Evolutionary conservation across 2,797 vertebrate species (phyloP), one percentile per base, ranked within the genome.

Genomic region (Sebastes umbrosus): DNA sequence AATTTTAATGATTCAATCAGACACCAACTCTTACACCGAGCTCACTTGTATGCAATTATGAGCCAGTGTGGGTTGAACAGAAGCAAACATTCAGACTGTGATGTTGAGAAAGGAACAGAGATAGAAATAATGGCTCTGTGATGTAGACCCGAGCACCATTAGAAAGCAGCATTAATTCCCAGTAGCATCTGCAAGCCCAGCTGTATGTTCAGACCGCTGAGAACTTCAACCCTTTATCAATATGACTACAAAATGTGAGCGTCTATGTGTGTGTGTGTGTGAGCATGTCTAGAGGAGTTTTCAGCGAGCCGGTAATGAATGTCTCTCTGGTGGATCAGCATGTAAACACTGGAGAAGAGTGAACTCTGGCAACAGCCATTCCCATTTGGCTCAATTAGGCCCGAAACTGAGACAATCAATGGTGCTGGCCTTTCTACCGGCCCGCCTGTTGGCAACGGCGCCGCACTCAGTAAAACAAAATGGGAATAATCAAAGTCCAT

Each of bases 321-420:
- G 77, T 79, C 85, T 94, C 93, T 93, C 92, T 87, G 57, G 92
- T 90, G 93, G 82, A 93, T 92, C 86, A 79, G 86, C 88, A 81
- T 95, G 93, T 94, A 95, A 95, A 96, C 94, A 95, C 90, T 93
- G 92, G 90, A 92, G 90, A 88, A 93, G 93, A 92, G 82, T 93
- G 93, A 96, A 96, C 94, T 93, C 94, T 96, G 95, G 94, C 95
- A 94, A 92, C 87, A 87, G 85, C 81, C 92, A 90, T 92, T 96
- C 96, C 96, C 96, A 95, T 96, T 96, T 96, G 96, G 95, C 94
- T 96, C 95, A 96, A 96, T 96, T 96, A 96, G 91, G 90, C 85
- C 93, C 54, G 91, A 95, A 95, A 95, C 89, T 86, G 91, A 94
- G 90, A 95, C 92, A 94, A 94, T 95, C 92, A 92, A 91, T 93